These are phyloP conservation scores for Chloroceryle inda DNA, from an alignment of 2,797 vertebrate species.

Conservation along the genomic window DNA sequence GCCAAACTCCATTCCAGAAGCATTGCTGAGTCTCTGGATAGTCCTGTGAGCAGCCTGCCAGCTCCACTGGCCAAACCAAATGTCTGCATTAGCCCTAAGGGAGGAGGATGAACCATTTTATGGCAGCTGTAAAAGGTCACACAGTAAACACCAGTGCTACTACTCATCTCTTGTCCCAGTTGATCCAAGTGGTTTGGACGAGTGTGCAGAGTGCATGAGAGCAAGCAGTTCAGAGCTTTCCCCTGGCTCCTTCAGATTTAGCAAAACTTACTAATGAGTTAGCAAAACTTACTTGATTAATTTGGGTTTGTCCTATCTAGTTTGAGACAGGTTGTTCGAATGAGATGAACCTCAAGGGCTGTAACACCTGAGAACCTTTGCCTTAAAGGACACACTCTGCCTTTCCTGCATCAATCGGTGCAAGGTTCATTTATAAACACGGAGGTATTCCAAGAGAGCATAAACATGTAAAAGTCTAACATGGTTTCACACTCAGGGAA, in stretches of 20 bases:
- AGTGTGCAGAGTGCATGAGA: background rate
- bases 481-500: background rate
- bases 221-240: background rate
- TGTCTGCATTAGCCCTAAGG: background rate
- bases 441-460: background rate
- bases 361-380: background rate
- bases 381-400: background rate
- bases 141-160: background rate
- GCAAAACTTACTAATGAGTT: background rate
- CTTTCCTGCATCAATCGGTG: background rate
- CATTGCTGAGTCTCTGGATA: background rate
- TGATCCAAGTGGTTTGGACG: background rate
- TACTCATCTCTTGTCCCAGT: background rate
- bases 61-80: constrained; percentile 12
- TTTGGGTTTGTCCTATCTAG: background rate
- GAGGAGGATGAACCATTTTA: background rate
- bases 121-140: constrained; percentile 45
- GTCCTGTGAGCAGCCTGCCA: background rate
- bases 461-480: background rate
- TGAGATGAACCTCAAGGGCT: background rate
- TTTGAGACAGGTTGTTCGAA: background rate
- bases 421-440: background rate
- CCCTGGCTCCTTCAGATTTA: background rate
- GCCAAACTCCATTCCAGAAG: background rate
- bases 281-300: background rate